phyloP scores from a whole-genome alignment of 2,888 invertebrate species.

The Cryptus viduatorius region DNA sequence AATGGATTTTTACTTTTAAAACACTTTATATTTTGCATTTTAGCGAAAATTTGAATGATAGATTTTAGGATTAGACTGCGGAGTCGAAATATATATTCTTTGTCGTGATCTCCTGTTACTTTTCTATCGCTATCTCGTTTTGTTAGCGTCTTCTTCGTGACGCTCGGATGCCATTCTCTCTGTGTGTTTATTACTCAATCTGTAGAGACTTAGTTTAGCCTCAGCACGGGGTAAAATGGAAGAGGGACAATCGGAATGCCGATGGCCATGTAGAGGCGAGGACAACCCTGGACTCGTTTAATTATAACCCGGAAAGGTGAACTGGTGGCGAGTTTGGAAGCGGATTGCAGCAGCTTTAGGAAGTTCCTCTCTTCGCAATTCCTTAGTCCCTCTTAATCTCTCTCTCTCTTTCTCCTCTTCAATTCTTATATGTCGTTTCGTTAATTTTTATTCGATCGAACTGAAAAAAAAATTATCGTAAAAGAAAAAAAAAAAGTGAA shows the following conservation, averaged over 20 bases:
- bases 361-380: conserved; percentile 53
- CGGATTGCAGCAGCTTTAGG: conserved; percentile 68
- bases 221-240: conserved; percentile 41
- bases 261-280: conserved; percentile 65
- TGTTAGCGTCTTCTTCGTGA: conserved; percentile 49
- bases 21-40: not conserved
- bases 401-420: conserved; percentile 46
- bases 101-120: conserved; percentile 58
- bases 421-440: conserved; percentile 17
- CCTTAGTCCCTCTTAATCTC: conserved; percentile 22
- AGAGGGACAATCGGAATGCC: conserved; percentile 46
- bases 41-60: not conserved
- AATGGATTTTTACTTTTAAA: not conserved
- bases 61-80: conserved; percentile 7
- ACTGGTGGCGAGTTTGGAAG: conserved; percentile 74
- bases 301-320: conserved; percentile 77
- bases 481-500: not conserved
- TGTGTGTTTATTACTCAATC: conserved; percentile 24
- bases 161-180: conserved; percentile 23
- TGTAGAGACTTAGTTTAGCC: conserved; percentile 11
- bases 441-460: not conserved
- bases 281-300: conserved; percentile 64
- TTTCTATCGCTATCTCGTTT: conserved; percentile 59
- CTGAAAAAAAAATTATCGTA: not conserved
- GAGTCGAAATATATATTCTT: conserved; percentile 29